phyloP scores from a whole-genome alignment of 2,797 vertebrate genomes.

The Halcyon badia region DNA sequence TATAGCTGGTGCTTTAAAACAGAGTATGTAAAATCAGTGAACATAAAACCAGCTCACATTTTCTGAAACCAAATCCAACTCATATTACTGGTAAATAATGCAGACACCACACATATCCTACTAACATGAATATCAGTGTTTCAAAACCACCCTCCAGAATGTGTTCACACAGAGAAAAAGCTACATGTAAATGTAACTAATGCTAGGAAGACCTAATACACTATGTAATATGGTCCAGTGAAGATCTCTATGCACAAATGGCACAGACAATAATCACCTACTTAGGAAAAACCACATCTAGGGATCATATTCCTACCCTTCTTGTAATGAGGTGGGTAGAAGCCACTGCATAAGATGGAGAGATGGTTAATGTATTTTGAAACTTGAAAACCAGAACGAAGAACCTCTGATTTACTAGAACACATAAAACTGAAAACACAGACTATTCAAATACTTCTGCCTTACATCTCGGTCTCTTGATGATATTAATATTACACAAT shows the following conservation, averaged over 20 bases:
- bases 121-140: background rate
- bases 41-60: background rate
- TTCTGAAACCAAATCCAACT: slow-evolving; percentile 28
- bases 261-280: slow-evolving; percentile 72
- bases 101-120: background rate
- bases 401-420: slow-evolving; percentile 25
- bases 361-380: slow-evolving; percentile 34
- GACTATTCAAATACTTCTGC: background rate
- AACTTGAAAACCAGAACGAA: slow-evolving; percentile 49
- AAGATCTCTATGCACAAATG: background rate
- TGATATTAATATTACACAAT: background rate
- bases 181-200: background rate
- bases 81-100: background rate
- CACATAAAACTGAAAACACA: slow-evolving; percentile 36
- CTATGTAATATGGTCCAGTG: background rate
- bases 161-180: background rate
- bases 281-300: slow-evolving; percentile 72
- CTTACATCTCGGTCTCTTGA: background rate
- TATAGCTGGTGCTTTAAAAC: background rate
- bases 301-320: slow-evolving; percentile 62
- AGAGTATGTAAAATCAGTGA: background rate
- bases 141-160: slow-evolving; percentile 1
- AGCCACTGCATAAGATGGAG: slow-evolving; percentile 23
- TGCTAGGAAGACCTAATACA: slow-evolving; percentile 12
- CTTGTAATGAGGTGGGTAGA: slow-evolving; percentile 38